Percentiles rank a stretch among this genome's conserved stretches.
phyloP scores from a whole-genome alignment of 2,113 vertebrate species.

The Psammodynastes pulverulentus region DNA sequence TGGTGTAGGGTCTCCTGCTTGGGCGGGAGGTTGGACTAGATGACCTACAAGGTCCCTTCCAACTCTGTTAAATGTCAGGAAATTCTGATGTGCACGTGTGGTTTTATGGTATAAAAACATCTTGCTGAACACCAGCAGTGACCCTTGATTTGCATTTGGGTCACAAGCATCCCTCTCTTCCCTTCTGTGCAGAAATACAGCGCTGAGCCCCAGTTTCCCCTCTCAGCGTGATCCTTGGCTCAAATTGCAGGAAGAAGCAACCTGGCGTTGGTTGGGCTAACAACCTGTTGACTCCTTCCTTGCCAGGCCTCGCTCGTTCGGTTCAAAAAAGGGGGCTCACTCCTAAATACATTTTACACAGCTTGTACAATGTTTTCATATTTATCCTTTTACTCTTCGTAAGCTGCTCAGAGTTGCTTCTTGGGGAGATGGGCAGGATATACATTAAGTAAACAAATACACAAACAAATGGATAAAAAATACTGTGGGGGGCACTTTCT shows the following conservation, averaged over 20 bases:
- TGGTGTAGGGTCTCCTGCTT: too few relatives aligned
- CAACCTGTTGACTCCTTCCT: neutral
- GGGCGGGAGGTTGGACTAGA: too few relatives aligned
- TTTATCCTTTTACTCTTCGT: neutral
- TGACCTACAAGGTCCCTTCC: too few relatives aligned
- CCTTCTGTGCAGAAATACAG: neutral
- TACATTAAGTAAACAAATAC: neutral
- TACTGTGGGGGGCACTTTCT: neutral
- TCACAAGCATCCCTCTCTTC: neutral
- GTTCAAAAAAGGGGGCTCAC: neutral
- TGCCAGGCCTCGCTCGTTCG: neutral
- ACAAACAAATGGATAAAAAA: neutral
- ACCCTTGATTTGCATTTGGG: neutral
- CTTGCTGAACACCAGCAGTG: neutral
- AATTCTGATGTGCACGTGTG: neutral
- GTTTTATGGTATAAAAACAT: neutral
- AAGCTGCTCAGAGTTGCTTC: neutral
- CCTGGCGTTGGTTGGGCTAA: neutral
- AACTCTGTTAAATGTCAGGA: too few relatives aligned
- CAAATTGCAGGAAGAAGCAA: neutral
- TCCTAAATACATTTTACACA: neutral
- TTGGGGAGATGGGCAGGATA: neutral
- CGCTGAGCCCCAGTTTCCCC: neutral
- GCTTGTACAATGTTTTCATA: neutral
- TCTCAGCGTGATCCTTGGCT: too few relatives aligned